Evolutionary conservation across 2,113 vertebrate genomes (phyloP), one percentile per base, ranked within the genome.

Genomic region (Lophochroa leadbeateri): DNA sequence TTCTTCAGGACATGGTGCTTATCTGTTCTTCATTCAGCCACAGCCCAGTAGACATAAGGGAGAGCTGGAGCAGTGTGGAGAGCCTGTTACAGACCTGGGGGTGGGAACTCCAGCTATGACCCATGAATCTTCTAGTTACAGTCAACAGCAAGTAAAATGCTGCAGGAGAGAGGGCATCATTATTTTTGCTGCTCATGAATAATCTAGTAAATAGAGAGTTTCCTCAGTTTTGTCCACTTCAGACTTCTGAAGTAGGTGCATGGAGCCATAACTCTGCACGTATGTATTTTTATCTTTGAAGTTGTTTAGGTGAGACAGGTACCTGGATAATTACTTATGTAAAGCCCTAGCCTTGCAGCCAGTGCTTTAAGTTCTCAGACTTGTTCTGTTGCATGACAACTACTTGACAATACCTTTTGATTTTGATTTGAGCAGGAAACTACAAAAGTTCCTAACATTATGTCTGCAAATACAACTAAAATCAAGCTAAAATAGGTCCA

Each of bases 1-100:
- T 88, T 37, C 29, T 83, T 47, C 65, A 52, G 37, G 52, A 35
- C 6, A 4, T 47, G 21, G 11, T 43, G 41, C 52, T 61, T 37
- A 29, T 6, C 44, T 0, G 0, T 21, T 76, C 43, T 21, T 60
- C 52, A 4, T 6, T n/a, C 17, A 41, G 7, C 43, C 17, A 4
- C 0, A 2, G 24, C 18, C 11, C 0, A 2, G 31, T 4, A 10
- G 27, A 37, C 11, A 29, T 33, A 6, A 37, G 13, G 43, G 37
- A 17, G 57, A 58, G 33, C 25, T 7, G 61, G 37, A 39, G 46
- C 70, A 17, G 53, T 1, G 19, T 16, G 21, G 17, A 43, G 43
- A 37, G 60, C 4, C 14, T 17, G 41, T 18, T 25, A 18, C 20
- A 55, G 64, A 8, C 2, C 1, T 19, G 65, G 33, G 18, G 43